Percentiles rank a stretch among this genome's conserved stretches.
Evolutionary conservation across 2,797 vertebrate genomes (phyloP).

Genomic region (Choloepus didactylus): DNA sequence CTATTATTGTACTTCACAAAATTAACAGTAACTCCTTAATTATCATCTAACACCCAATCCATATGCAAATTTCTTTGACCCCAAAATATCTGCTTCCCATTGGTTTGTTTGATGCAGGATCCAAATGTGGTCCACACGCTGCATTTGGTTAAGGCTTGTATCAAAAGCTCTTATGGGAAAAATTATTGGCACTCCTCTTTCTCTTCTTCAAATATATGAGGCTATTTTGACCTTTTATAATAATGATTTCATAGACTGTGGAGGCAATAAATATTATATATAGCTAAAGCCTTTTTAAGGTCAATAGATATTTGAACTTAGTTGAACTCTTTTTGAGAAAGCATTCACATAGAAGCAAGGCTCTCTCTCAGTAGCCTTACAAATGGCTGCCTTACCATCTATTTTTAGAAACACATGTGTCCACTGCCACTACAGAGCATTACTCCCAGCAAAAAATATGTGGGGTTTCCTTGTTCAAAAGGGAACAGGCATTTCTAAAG

Average conservation of each 20-base stretch:
- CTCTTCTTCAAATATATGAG: conserved; percentile 30
- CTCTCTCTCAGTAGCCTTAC: neutral
- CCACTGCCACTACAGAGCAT: neutral
- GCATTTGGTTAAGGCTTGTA: neutral
- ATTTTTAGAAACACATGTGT: conserved; percentile 73
- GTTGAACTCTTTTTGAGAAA: neutral
- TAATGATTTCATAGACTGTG: conserved; percentile 24
- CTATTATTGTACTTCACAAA: neutral
- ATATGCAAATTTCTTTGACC: conserved; percentile 23
- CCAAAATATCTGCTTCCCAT: neutral
- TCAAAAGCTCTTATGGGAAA: conserved; percentile 41
- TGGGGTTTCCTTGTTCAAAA: conserved; percentile 58
- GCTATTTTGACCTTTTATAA: conserved; percentile 51
- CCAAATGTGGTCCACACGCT: neutral
- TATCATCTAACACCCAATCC: neutral
- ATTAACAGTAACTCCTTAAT: neutral
- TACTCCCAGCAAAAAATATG: conserved; percentile 1
- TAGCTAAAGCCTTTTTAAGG: conserved; percentile 21
- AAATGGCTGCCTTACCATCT: neutral
- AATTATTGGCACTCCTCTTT: neutral
- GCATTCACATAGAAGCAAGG: neutral
- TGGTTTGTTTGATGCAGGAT: neutral
- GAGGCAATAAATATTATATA: neutral
- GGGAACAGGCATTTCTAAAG: conserved; percentile 55
- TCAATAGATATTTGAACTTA: conserved; percentile 52